Percentiles rank a stretch among this genome's conserved stretches.
phyloP scores from a whole-genome alignment of 2,797 vertebrate genomes.

The Rhinophrynus dorsalis region DNA sequence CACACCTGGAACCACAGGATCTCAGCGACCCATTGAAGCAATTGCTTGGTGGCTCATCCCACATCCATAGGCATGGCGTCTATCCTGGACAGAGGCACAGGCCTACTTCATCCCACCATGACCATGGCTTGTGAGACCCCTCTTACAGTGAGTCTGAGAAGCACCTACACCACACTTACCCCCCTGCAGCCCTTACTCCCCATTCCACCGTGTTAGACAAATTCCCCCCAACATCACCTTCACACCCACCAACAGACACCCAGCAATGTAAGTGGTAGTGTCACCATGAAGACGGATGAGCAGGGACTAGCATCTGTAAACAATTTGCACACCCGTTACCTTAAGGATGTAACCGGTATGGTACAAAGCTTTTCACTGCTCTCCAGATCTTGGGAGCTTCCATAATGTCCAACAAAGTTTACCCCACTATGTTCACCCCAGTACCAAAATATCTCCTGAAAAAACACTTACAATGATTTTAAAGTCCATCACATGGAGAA shows the following conservation, averaged over 20 bases:
- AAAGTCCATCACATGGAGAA: constrained; percentile 92
- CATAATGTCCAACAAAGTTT: constrained; percentile 92
- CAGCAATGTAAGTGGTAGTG: constrained; percentile 91
- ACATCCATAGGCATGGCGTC: constrained; percentile 90
- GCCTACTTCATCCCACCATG: constrained; percentile 92
- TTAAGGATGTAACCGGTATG: constrained; percentile 93
- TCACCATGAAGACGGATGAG: constrained; percentile 93
- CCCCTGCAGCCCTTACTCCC: constrained; percentile 92
- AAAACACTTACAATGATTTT: constrained; percentile 95
- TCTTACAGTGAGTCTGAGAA: constrained; percentile 92
- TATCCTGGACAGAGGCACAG: constrained; percentile 88
- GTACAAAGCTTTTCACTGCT: constrained; percentile 92
- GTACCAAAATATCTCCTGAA: constrained; percentile 88
- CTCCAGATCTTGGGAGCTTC: constrained; percentile 86
- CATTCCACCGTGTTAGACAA: constrained; percentile 96
- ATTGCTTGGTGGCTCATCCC: constrained; percentile 76
- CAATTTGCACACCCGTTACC: constrained; percentile 92
- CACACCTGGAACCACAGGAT: constrained; percentile 83
- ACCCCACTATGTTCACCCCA: constrained; percentile 88
- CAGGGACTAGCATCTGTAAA: constrained; percentile 92
- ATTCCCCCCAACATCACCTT: constrained; percentile 88
- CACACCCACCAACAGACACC: constrained; percentile 90
- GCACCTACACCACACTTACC: constrained; percentile 94
- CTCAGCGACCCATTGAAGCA: constrained; percentile 71
- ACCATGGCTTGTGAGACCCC: constrained; percentile 95